A percentile compares a stretch with the other conserved stretches of the same genome.
These are phyloP conservation scores for Chionis minor DNA, from an alignment of 2,113 vertebrate species.

Conservation along the genomic window DNA sequence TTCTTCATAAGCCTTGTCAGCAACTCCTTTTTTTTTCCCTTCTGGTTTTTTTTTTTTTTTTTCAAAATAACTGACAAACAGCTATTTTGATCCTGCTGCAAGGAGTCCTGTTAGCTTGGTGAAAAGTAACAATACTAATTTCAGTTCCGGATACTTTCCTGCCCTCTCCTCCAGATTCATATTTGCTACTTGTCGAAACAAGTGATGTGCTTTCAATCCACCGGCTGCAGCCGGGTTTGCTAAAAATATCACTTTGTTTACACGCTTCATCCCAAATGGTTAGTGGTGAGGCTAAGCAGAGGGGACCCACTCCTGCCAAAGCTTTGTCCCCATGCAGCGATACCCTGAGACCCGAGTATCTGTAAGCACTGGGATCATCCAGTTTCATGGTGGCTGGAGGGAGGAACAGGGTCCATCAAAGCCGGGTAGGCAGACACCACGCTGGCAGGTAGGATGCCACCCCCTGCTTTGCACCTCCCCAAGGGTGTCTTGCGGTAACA, in stretches of 20 bases:
- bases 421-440: accelerated
- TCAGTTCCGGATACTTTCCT: neutral
- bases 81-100: neutral
- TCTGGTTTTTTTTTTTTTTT: neutral
- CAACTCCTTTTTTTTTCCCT: neutral
- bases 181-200: neutral
- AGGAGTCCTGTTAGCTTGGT: neutral
- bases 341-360: neutral
- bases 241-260: neutral
- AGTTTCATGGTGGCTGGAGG: neutral
- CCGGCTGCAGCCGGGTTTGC: neutral
- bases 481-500: neutral
- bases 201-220: neutral
- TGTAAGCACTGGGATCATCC: neutral
- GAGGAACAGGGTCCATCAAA: neutral
- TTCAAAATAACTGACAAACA: neutral
- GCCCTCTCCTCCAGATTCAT: neutral
- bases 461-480: neutral
- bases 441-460: neutral
- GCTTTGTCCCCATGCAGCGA: neutral
- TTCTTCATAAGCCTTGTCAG: constrained; percentile 11
- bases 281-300: neutral
- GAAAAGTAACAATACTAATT: neutral
- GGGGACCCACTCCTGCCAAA: neutral
- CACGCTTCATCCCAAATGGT: neutral